Base-by-base conservation (phyloP, 2,888 invertebrate species). In the Melanotus villosus region DNA sequence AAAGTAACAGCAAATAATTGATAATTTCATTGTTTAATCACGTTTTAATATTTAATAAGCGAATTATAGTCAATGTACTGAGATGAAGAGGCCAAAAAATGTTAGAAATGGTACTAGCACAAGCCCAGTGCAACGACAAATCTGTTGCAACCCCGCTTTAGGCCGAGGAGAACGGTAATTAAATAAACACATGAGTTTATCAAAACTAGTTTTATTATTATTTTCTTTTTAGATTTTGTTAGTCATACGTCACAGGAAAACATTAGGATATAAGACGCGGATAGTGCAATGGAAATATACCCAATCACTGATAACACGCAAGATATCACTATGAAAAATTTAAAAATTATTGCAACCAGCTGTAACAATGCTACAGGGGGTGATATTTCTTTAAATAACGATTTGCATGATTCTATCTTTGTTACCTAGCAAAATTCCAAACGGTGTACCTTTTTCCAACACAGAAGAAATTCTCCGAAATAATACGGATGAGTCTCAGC, bases 261-360 rank as follows among this genome's bases (percentile, higher is more conserved):
- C 34, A n/a, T n/a, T n/a, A n/a, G n/a, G 34, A 59, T 59, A 43
- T 14, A 59, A 59, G 59, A 59, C 12, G 21, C 43, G 7, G 59
- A 43, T 38, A 59, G 41, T 26, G 59, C 30, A 16, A 59, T 59
- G 23, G 43, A 59, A 59, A 59, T 59, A 59, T 26, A 23, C 12
- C 43, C 59, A 59, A 59, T 43, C 21, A 43, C 26, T 58, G n/a
- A 41, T 43, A 59, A 30, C 26, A 43, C 26, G 30, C 26, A 38
- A 10, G 43, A 43, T 59, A 41, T 59, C 43, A 5, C 12, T 30
- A 43, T 2, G 1, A 9, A 59, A 59, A 59, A 59, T 41, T 23
- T 59, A 21, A 23, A 59, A 43, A 59, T 41, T 59, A 21, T 59
- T 59, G 43, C 43, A 59, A 59, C 43, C 16, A 43, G 59, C 26